Base-by-base conservation (phyloP, 2,888 invertebrate species). In the Polyploca ridens region DNA sequence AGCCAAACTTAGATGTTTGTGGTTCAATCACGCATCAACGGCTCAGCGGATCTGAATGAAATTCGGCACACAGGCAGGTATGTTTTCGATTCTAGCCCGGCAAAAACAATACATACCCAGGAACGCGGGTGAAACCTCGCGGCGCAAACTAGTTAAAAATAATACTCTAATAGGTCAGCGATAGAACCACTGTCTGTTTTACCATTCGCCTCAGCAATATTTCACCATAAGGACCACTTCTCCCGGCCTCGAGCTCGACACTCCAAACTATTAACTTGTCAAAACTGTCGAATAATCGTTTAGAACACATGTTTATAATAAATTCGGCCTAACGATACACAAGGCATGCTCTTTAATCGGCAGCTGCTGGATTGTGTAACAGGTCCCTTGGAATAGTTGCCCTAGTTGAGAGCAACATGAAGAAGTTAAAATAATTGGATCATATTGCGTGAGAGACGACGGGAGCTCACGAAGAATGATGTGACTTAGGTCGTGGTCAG, bases 211-310 rank as follows among this genome's bases (percentile, higher is more conserved):
- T 19, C 54, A 19, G 5, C n/a, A 46, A 19, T 54, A 19, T 19
- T 3, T 54, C 16, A 54, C 54, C 54, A 19, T 54, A 19, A 54
- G 54, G 19, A 10, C 54, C 54, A 54, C 54, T 54, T 54, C 54
- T 19, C 46, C n/a, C 46, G 16, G 54, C 19, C 19, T 19, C 54
- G n/a, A 54, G 10, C 19, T 19, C 54, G n/a, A 54, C 54, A n/a
- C 54, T 54, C 19, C 19, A 41, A 54, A 54, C 54, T 54, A 19
- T 54, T 54, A 54, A 54, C 54, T 54, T 54, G 54, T 54, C 54
- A 54, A n/a, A 54, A 54, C 54, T 54, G 54, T 54, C 54, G 54
- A 54, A 54, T 54, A 19, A 54, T 49, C 49, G 49, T 54, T 54
- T 14, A 54, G 54, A 54, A 19, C 54, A 54, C 10, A 54, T 54